Evolutionary conservation across 2,113 vertebrate genomes (phyloP).

Genomic region (Arenaria interpres): DNA sequence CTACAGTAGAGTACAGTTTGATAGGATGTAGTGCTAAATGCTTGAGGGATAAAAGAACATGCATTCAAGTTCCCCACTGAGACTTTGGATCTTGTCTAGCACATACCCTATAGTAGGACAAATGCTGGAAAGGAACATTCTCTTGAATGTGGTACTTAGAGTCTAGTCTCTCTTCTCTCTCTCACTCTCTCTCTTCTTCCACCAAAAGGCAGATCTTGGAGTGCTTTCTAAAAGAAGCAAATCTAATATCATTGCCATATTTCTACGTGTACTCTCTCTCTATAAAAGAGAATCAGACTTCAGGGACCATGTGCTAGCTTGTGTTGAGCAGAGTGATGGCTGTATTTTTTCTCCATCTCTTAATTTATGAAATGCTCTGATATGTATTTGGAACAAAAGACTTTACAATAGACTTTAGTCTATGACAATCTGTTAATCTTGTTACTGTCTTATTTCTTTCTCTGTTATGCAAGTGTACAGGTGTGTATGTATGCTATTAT

Average conservation of each 20-base stretch:
- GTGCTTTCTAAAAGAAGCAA: background rate
- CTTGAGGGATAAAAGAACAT: background rate
- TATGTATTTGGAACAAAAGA: background rate
- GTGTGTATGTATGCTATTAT: background rate
- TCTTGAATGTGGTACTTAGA: background rate
- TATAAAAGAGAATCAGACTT: background rate
- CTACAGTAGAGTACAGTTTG: background rate
- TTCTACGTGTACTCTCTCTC: background rate
- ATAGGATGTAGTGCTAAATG: background rate
- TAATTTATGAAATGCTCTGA: background rate
- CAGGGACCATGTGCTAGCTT: background rate
- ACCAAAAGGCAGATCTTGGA: background rate
- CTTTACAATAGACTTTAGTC: background rate
- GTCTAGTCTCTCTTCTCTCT: background rate
- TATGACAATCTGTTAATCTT: background rate
- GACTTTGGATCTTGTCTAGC: background rate
- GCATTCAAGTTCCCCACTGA: background rate
- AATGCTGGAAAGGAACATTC: background rate
- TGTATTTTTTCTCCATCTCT: background rate
- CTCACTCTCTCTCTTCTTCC: background rate
- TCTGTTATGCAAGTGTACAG: background rate
- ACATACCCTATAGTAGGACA: background rate
- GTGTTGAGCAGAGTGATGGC: background rate
- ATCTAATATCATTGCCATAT: background rate
- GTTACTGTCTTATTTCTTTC: background rate